These are phyloP conservation scores for rabbit (Oryctolagus cuniculus) DNA, from an alignment of 2,113 vertebrate genomes.

Conservation along the genomic window DNA sequence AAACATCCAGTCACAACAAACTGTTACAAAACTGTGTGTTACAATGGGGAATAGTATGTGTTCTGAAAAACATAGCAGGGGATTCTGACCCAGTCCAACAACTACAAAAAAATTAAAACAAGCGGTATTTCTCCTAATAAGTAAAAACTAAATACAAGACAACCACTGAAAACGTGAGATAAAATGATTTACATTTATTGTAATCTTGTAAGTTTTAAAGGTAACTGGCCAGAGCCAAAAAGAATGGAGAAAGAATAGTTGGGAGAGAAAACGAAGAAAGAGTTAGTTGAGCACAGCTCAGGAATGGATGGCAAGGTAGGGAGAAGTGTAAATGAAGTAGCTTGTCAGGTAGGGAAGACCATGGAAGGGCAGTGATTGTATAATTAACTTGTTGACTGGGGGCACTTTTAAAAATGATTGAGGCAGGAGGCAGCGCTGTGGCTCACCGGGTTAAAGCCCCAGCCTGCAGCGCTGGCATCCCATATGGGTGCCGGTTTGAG, in stretches of 20 bases:
- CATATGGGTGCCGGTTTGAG: too few relatives aligned
- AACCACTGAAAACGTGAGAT: not conserved
- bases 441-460: too few relatives aligned
- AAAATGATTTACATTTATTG: not conserved
- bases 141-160: not conserved
- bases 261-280: not conserved
- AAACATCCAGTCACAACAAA: not conserved
- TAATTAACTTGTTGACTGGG: not conserved
- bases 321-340: not conserved
- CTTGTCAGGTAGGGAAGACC: not conserved
- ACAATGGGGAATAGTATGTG: not conserved
- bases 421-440: too few relatives aligned
- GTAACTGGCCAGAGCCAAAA: not conserved
- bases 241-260: not conserved
- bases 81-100: not conserved
- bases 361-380: not conserved
- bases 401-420: not conserved
- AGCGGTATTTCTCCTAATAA: not conserved
- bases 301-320: not conserved
- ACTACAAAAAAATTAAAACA: slow-evolving; percentile 23
- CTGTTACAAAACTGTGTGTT: not conserved
- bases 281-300: not conserved
- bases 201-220: not conserved
- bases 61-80: slow-evolving; percentile 1
- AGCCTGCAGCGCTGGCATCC: too few relatives aligned